Conservation (phyloP, 2,113 vertebrate species). For the Dasyornis broadbenti region DNA sequence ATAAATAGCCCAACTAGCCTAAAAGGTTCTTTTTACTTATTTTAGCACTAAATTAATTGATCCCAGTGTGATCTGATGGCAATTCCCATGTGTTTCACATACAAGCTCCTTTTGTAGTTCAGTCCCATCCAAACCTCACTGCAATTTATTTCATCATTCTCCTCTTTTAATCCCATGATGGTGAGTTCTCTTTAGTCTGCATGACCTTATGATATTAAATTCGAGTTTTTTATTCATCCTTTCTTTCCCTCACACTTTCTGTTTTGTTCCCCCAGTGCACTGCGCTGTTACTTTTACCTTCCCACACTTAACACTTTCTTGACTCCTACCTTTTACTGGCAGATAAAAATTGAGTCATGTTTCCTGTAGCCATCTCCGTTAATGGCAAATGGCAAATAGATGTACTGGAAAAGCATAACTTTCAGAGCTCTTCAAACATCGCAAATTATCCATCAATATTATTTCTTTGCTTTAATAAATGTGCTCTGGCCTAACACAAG, state of each 20-base stretch:
- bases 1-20: neutral
- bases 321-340: neutral
- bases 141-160: neutral
- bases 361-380: neutral
- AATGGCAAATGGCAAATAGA: neutral
- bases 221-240: neutral
- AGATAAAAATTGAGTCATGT: neutral
- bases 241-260: neutral
- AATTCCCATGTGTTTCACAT: neutral
- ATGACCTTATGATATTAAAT: neutral
- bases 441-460: neutral
- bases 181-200: neutral
- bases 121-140: neutral
- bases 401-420: neutral
- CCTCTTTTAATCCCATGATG: neutral
- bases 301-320: neutral
- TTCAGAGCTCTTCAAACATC: neutral
- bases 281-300: neutral
- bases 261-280: neutral
- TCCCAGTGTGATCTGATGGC: neutral
- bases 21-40: neutral
- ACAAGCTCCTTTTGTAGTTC: neutral
- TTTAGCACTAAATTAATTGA: neutral
- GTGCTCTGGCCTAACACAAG: neutral
- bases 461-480: neutral